These are phyloP conservation scores for Archivesica marissinica DNA, from an alignment of 1,140 invertebrate species.

Conservation along the genomic window DNA sequence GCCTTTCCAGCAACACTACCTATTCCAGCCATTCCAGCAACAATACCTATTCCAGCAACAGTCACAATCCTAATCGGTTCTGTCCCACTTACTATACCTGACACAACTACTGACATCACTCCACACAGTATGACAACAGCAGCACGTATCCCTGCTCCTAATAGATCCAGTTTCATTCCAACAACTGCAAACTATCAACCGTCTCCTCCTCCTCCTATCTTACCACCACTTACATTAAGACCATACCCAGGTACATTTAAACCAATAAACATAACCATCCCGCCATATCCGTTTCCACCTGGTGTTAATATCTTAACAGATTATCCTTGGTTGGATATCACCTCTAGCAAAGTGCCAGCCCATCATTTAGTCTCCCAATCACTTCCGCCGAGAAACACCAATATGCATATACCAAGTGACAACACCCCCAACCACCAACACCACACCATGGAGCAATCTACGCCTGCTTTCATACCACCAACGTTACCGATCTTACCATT, in stretches of 20 bases:
- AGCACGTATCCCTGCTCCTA: background rate
- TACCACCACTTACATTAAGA: slow-evolving; percentile 28
- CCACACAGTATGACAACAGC: background rate
- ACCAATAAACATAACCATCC: slow-evolving; percentile 27
- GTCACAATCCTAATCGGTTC: background rate
- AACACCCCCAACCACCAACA: background rate
- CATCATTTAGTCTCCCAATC: background rate
- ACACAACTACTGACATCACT: background rate
- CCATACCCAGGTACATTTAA: slow-evolving; percentile 32
- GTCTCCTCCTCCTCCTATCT: slow-evolving; percentile 24
- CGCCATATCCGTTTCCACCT: slow-evolving; percentile 22
- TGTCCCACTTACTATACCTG: background rate
- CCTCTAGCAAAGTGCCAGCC: background rate
- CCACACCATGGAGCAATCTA: background rate
- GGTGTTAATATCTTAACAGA: background rate
- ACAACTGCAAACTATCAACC: background rate
- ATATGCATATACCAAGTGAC: background rate
- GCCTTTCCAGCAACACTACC: background rate
- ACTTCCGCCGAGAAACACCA: background rate
- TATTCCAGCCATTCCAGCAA: background rate
- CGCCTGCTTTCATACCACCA: background rate
- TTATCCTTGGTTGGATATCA: slow-evolving; percentile 5
- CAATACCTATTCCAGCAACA: background rate
- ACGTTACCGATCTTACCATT: background rate
- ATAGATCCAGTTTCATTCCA: background rate